These are phyloP conservation scores for Apocheima hispidaria DNA, from an alignment of 2,888 invertebrate species.

Conservation along the genomic window DNA sequence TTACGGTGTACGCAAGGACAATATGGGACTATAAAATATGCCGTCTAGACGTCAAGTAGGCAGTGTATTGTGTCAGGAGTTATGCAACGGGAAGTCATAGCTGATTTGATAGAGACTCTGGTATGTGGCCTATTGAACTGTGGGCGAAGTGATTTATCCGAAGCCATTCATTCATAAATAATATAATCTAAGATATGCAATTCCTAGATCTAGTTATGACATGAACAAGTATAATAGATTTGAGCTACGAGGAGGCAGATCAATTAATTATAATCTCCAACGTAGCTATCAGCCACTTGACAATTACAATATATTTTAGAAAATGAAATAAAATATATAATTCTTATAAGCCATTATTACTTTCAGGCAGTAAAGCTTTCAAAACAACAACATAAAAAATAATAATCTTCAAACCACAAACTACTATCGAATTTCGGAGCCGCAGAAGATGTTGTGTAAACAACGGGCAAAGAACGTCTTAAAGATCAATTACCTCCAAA, in stretches of 20 bases:
- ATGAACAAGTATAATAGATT: constrained; percentile 32
- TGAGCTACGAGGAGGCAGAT: constrained; percentile 16
- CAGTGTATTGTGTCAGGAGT: constrained; percentile 16
- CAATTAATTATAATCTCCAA: neutral
- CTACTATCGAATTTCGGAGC: constrained; percentile 10
- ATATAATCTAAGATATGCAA: constrained; percentile 30
- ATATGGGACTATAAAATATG: constrained; percentile 42
- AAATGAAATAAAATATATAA: too few species aligned
- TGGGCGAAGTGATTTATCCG: constrained; percentile 35
- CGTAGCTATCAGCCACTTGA: too few species aligned
- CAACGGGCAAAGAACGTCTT: constrained; percentile 9
- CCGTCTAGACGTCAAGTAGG: constrained; percentile 37
- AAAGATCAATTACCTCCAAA: constrained; percentile 27
- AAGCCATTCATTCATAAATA: constrained; percentile 36
- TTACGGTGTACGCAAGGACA: constrained; percentile 42
- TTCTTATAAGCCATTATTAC: too few species aligned
- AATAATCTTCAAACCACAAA: constrained; percentile 1
- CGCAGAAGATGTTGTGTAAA: constrained; percentile 10
- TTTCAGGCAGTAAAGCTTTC: neutral
- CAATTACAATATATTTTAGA: too few species aligned
- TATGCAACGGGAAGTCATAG: constrained; percentile 21
- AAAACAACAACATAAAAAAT: neutral
- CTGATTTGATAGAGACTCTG: constrained; percentile 22
- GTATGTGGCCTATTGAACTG: constrained; percentile 26
- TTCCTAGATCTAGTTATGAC: constrained; percentile 32